phyloP scores from a whole-genome alignment of 2,113 vertebrate species.

The Corythaixoides concolor region DNA sequence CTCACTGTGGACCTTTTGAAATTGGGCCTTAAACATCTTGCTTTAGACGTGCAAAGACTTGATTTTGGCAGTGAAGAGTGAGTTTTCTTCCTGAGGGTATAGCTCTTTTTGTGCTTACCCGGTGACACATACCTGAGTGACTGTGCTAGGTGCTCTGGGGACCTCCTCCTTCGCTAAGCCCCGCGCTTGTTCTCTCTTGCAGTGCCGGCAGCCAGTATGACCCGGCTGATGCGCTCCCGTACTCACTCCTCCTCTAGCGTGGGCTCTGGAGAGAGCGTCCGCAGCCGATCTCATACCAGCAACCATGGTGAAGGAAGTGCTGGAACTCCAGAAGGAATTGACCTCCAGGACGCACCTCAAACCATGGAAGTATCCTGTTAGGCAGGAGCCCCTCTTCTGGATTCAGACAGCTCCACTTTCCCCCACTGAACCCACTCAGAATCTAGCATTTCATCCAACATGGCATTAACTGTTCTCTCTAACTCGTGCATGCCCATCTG shows the following conservation, averaged over 20 bases:
- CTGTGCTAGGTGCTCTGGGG: background rate
- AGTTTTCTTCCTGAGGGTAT: background rate
- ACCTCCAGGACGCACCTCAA: slow-evolving; percentile 82
- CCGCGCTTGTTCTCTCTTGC: slow-evolving; percentile 52
- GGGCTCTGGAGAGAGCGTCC: slow-evolving; percentile 82
- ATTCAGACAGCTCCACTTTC: slow-evolving; percentile 59
- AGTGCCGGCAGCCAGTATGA: slow-evolving; percentile 94
- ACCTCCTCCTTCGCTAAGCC: background rate
- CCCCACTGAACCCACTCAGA: slow-evolving; percentile 58
- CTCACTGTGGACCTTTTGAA: slow-evolving; percentile 51
- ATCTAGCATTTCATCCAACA: slow-evolving; percentile 58
- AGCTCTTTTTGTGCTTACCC: background rate
- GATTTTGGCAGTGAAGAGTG: background rate
- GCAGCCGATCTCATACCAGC: slow-evolving; percentile 79
- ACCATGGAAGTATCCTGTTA: slow-evolving; percentile 97
- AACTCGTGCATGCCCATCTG: slow-evolving; percentile 73
- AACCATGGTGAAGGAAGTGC: slow-evolving; percentile 76
- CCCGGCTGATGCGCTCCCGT: slow-evolving; percentile 87
- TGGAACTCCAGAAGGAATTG: slow-evolving; percentile 74
- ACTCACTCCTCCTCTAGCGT: slow-evolving; percentile 91
- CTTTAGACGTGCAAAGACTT: slow-evolving; percentile 9
- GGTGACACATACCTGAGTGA: background rate
- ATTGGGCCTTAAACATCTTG: slow-evolving; percentile 26
- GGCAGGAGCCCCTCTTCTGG: slow-evolving; percentile 54
- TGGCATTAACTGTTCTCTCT: slow-evolving; percentile 66